Percentiles rank a stretch among this genome's conserved stretches.
phyloP scores from a whole-genome alignment of 1,140 invertebrate genomes.

The Brachionus paranguensis region DNA sequence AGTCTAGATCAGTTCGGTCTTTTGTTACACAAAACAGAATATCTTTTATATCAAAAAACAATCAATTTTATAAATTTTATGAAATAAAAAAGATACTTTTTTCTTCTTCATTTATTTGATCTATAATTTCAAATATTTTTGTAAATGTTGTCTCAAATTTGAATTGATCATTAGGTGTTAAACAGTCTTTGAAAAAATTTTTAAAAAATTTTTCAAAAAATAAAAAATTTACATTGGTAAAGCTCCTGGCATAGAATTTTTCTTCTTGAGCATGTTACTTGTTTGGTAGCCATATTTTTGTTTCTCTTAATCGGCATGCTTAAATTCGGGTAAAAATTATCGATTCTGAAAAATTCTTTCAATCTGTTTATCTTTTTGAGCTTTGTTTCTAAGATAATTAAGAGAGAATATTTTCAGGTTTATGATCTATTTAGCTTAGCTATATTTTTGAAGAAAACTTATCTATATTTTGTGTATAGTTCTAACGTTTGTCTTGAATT shows the following conservation, averaged over 20 bases:
- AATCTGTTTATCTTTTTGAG: not conserved
- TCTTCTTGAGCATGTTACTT: not conserved
- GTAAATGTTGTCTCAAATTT: not conserved
- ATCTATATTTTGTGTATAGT: not conserved
- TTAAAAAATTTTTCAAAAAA: not conserved
- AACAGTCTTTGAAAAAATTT: not conserved
- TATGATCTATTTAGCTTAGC: not conserved
- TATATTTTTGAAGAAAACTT: not conserved
- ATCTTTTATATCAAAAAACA: not conserved
- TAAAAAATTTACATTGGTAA: not conserved
- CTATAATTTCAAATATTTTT: not conserved
- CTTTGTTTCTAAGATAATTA: not conserved
- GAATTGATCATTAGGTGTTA: not conserved
- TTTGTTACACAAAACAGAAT: not conserved
- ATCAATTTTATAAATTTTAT: too few relatives aligned
- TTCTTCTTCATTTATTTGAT: conserved; percentile 3
- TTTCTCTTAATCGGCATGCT: not conserved
- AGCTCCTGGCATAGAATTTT: not conserved
- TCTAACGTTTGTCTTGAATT: not conserved
- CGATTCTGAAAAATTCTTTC: not conserved
- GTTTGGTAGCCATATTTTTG: not conserved
- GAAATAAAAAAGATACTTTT: not conserved
- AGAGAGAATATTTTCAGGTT: not conserved
- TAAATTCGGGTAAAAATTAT: not conserved
- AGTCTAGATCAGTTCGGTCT: not conserved